phyloP scores from a whole-genome alignment of 2,888 invertebrate species.

The Drosophila greeni region DNA sequence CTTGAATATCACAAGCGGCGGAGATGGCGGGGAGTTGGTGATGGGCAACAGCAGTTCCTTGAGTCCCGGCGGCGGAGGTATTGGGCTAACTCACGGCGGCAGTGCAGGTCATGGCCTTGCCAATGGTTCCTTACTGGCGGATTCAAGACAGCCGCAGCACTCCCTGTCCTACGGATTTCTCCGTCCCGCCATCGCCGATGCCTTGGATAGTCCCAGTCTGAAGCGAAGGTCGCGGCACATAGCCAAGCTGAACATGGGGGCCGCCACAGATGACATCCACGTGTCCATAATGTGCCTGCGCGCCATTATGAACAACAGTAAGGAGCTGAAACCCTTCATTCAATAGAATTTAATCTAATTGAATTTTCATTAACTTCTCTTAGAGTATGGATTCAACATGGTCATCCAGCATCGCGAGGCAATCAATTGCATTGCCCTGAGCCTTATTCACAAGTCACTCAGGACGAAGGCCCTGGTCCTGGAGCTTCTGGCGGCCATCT shows the following conservation, averaged over 20 bases:
- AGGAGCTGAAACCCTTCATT: background rate
- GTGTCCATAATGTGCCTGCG: slow-evolving; percentile 99
- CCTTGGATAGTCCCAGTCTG: slow-evolving; percentile 84
- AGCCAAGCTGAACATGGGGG: slow-evolving; percentile 94
- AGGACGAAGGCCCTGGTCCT: slow-evolving; percentile 98
- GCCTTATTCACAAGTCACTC: slow-evolving; percentile 96
- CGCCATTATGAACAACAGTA: slow-evolving; percentile 98
- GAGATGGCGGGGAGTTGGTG: slow-evolving; percentile 51
- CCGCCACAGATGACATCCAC: slow-evolving; percentile 98
- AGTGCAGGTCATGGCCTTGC: slow-evolving; percentile 40
- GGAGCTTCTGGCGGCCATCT: slow-evolving; percentile 98
- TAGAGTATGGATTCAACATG: slow-evolving; percentile 97
- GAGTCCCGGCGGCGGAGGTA: slow-evolving; percentile 68
- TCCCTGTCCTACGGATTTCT: slow-evolving; percentile 75
- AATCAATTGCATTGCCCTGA: slow-evolving; percentile 98
- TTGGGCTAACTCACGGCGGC: slow-evolving; percentile 46
- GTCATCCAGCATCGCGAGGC: slow-evolving; percentile 98
- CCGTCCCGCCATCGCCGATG: slow-evolving; percentile 82
- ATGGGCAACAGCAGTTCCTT: slow-evolving; percentile 77
- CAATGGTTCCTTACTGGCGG: slow-evolving; percentile 63
- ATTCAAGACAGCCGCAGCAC: slow-evolving; percentile 57
- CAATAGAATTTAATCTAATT: background rate
- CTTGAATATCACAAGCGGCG: slow-evolving; percentile 79
- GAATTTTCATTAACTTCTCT: background rate
- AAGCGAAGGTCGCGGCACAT: slow-evolving; percentile 90